phyloP scores from a whole-genome alignment of 2,797 vertebrate genomes.

The Crenuchus spilurus region DNA sequence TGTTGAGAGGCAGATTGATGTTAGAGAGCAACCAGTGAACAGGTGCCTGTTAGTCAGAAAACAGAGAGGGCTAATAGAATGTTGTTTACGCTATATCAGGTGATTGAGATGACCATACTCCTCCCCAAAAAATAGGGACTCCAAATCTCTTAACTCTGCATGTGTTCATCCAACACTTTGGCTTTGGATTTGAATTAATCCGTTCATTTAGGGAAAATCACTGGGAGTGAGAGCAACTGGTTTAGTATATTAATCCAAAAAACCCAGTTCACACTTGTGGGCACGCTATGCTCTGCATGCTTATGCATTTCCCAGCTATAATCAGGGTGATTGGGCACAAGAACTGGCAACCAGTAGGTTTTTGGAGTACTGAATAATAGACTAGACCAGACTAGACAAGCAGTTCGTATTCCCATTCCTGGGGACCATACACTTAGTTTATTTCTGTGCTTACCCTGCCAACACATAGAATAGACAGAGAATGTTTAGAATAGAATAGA shows the following conservation, averaged over 20 bases:
- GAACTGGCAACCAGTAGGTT: too few relatives aligned
- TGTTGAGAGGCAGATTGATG: slow-evolving; percentile 3
- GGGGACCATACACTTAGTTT: too few relatives aligned
- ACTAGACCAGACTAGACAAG: not conserved
- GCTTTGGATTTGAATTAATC: not conserved
- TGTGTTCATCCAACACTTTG: too few relatives aligned
- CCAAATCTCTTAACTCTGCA: too few relatives aligned
- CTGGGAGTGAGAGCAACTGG: not conserved
- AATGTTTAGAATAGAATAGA: too few relatives aligned
- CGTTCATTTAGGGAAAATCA: not conserved
- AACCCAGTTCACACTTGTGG: not conserved
- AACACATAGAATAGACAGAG: too few relatives aligned
- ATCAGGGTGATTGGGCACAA: too few relatives aligned
- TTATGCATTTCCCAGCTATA: not conserved
- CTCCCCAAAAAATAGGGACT: too few relatives aligned
- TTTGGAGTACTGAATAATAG: not conserved
- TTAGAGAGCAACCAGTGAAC: not conserved
- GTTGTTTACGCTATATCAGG: too few relatives aligned
- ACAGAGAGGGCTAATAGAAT: not conserved
- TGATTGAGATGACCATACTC: not conserved
- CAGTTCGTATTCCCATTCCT: not conserved
- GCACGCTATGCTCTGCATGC: not conserved
- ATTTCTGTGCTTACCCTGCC: too few relatives aligned
- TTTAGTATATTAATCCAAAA: not conserved
- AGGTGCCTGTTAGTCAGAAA: not conserved